Evolutionary conservation across 2,888 invertebrate genomes (phyloP), one percentile per base, ranked within the genome.

Genomic region (Proisotoma minuta): DNA sequence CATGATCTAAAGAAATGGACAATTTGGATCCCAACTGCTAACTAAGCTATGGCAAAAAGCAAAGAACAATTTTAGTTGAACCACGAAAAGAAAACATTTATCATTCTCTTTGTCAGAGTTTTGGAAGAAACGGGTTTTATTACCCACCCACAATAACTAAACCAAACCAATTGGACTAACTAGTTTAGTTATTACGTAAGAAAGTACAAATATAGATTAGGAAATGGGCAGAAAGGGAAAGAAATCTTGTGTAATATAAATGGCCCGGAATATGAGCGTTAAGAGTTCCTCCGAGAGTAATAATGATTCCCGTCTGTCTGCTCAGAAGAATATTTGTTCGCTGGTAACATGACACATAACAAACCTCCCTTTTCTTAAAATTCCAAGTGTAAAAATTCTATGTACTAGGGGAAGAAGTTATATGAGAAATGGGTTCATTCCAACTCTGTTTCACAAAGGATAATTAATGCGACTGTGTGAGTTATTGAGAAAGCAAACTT

Each of bases 111-210:
- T 18, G 2, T 5, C 4, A n/a, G 52, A 52, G 52, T 52, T 52
- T 26, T 26, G 52, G 28, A 52, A 22, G 20, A 43, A 53, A 59
- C 53, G 59, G 28, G 59, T 53, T 59, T 59, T 59, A 59, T 59
- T 59, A 48, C 59, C 53, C 52, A 53, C 53, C 40, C 59, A 59
- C 59, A 52, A 47, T 18, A 8, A 49, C 49, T 51, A 59, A 39
- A n/a, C n/a, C n/a, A n/a, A n/a, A n/a, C n/a, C n/a, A n/a, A n/a
- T n/a, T n/a, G 39, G 22, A 49, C 40, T 23, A 12, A 22, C 8
- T 12, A 22, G 5, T 49, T 4, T 20, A 49, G 10, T 47, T n/a
- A n/a, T n/a, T n/a, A n/a, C n/a, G n/a, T n/a, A n/a, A n/a, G n/a
- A n/a, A n/a, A n/a, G n/a, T n/a, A n/a, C n/a, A n/a, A n/a, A n/a